Evolutionary conservation across 2,888 invertebrate genomes (phyloP).

Genomic region (Neoaliturus tenellus): DNA sequence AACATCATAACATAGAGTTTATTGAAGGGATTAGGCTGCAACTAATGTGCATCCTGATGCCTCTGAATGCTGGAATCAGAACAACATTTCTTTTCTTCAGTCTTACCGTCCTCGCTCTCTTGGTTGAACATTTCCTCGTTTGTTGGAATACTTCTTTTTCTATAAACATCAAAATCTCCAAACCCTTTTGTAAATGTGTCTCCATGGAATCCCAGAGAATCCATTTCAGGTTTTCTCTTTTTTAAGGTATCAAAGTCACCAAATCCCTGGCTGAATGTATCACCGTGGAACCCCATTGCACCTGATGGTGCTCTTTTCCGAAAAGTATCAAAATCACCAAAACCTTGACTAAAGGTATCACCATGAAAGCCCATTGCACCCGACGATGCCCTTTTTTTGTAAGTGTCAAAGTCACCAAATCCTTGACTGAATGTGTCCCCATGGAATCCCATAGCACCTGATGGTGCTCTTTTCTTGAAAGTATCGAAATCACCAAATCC

Average conservation of each 20-base stretch:
- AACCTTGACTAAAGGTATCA: conserved; percentile 68
- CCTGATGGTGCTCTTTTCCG: conserved; percentile 68
- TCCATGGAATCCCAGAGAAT: conserved; percentile 69
- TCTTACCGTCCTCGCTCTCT: neutral
- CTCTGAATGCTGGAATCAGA: conserved; percentile 60
- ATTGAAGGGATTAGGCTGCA: neutral
- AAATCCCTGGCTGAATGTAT: conserved; percentile 68
- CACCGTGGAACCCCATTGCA: conserved; percentile 69
- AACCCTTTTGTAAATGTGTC: conserved; percentile 70
- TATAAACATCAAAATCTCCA: conserved; percentile 69
- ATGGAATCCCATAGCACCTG: conserved; percentile 68
- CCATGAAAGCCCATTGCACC: conserved; percentile 69
- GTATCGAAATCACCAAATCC: conserved; percentile 68
- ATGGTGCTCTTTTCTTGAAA: conserved; percentile 66
- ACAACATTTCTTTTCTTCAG: conserved; percentile 36
- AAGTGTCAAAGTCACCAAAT: conserved; percentile 69
- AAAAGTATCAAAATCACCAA: conserved; percentile 69
- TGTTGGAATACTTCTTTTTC: conserved; percentile 62
- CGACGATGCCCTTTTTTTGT: conserved; percentile 67
- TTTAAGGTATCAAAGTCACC: conserved; percentile 69
- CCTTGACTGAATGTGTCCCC: conserved; percentile 69
- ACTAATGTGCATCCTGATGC: neutral
- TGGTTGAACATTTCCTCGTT: neutral
- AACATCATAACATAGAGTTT: conserved; percentile 26
- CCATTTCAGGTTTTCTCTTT: conserved; percentile 68